phyloP scores from a whole-genome alignment of 2,113 vertebrate species.

The Danio rerio region GRCz12tu NC_133178.1:53444501-53445000 shows the following conservation, averaged over 20 bases:
- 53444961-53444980: conserved; percentile 52
- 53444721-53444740: not conserved
- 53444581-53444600: not conserved
- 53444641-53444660: not conserved
- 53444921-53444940: conserved; percentile 71
- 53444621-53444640: not conserved
- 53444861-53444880: conserved; percentile 69
- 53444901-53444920: conserved; percentile 71
- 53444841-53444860: not conserved
- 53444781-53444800: not conserved
- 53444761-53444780: not conserved
- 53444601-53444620: not conserved
- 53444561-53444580: not conserved
- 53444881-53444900: conserved; percentile 64
- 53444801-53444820: not conserved
- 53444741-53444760: not conserved
- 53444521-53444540: no score
- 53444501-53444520: no score
- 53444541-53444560: no score
- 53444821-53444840: not conserved
- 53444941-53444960: conserved; percentile 68
- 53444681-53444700: not conserved
- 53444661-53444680: not conserved
- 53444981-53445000: conserved; percentile 37
- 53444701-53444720: not conserved